Evolutionary conservation across 1,140 invertebrate genomes (phyloP).

Genomic region (Aphaenogaster ashmeadi): DNA sequence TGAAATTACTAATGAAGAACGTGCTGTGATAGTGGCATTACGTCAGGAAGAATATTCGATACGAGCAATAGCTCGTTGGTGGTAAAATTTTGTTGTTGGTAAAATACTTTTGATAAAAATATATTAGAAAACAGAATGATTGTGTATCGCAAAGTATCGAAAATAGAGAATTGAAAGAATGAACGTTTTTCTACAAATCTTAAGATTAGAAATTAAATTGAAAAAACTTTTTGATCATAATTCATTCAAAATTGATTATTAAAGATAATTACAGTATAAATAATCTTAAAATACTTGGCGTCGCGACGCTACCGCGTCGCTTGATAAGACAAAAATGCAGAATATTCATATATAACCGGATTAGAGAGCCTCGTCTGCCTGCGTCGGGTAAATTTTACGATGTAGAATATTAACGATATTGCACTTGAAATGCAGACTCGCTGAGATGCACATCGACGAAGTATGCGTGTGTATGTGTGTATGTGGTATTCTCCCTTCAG

Average conservation of each 20-base stretch:
- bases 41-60: no score
- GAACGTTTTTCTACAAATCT: neutral
- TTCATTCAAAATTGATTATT: neutral
- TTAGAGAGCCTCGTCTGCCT: neutral
- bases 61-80: no score
- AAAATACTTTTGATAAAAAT: no score
- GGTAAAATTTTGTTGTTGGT: no score
- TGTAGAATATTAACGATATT: conserved; percentile 36
- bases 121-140: neutral
- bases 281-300: neutral
- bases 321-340: neutral
- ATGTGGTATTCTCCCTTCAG: conserved; percentile 13
- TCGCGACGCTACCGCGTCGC: no score
- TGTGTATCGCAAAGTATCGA: neutral
- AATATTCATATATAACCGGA: neutral
- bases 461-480: neutral
- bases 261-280: conserved; percentile 10
- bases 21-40: no score
- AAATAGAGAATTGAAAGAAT: neutral
- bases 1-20: no score
- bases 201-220: conserved; percentile 1
- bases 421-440: neutral
- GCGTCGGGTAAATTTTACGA: neutral
- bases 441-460: neutral
- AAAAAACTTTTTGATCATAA: conserved; percentile 3